A percentile compares a stretch with the other conserved stretches of the same genome.
phyloP scores from a whole-genome alignment of 2,888 invertebrate species.

The Lasius fuliginosus region DNA sequence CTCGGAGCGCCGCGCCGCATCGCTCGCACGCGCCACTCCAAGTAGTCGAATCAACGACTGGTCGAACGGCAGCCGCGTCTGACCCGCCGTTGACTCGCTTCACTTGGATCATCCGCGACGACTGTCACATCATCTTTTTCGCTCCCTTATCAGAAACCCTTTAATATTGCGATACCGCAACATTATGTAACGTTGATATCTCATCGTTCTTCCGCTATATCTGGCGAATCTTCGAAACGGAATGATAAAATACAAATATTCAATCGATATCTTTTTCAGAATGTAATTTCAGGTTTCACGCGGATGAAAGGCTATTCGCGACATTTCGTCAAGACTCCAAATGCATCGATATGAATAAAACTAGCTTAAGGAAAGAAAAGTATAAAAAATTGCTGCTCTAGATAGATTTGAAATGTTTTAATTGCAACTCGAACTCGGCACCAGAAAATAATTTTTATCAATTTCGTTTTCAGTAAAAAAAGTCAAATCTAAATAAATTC shows the following conservation, averaged over 20 bases:
- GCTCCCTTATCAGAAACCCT: not conserved
- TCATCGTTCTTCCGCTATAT: not conserved
- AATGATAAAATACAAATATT: not conserved
- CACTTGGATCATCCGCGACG: slow-evolving; percentile 21
- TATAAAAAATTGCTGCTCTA: too few species aligned
- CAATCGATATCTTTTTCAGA: not conserved
- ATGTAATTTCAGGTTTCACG: not conserved
- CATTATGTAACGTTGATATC: slow-evolving; percentile 15
- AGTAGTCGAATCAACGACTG: slow-evolving; percentile 69
- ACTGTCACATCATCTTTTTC: not conserved
- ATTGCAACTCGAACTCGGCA: not conserved
- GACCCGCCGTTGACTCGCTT: not conserved
- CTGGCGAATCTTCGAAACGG: not conserved
- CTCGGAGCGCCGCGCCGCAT: slow-evolving; percentile 64
- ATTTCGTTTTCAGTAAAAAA: not conserved
- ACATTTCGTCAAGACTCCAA: not conserved
- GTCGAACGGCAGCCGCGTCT: slow-evolving; percentile 24
- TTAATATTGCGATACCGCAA: not conserved
- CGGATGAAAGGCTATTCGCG: not conserved
- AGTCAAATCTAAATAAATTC: not conserved
- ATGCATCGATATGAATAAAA: not conserved
- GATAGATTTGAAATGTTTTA: not conserved
- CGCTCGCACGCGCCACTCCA: slow-evolving; percentile 59
- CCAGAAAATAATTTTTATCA: not conserved
- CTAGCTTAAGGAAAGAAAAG: not conserved